phyloP scores from a whole-genome alignment of 2,888 invertebrate species.

The Scaptomyza flava region DNA sequence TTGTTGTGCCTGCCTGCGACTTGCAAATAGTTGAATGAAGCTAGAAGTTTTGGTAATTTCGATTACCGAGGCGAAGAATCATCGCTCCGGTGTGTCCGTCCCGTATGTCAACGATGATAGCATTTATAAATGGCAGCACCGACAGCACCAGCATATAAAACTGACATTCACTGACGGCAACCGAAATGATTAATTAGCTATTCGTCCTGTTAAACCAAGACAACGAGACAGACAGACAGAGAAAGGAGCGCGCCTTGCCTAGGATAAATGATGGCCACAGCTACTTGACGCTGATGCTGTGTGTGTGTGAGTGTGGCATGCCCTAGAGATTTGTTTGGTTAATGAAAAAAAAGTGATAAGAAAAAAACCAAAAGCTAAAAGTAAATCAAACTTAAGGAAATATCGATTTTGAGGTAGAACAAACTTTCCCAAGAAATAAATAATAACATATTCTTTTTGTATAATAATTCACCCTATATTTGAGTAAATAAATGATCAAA shows the following conservation, averaged over 20 bases:
- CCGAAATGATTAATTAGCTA: constrained; percentile 71
- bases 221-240: neutral
- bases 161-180: constrained; percentile 73
- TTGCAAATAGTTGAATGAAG: constrained; percentile 58
- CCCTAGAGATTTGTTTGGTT: constrained; percentile 47
- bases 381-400: neutral
- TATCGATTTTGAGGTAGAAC: neutral
- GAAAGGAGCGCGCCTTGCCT: constrained; percentile 6
- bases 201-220: constrained; percentile 2
- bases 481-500: no score
- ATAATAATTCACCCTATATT: no score
- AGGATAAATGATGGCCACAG: constrained; percentile 62
- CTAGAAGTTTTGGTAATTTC: constrained; percentile 77
- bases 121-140: constrained; percentile 72
- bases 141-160: constrained; percentile 79
- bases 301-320: constrained; percentile 37
- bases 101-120: constrained; percentile 35
- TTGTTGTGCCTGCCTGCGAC: constrained; percentile 12
- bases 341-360: constrained; percentile 29
- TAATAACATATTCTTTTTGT: no score
- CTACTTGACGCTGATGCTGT: constrained; percentile 11
- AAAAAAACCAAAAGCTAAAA: constrained; percentile 1
- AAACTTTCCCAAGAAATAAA: no score
- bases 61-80: constrained; percentile 40
- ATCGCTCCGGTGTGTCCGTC: neutral